Base-by-base conservation (phyloP, 2,888 invertebrate species). In the Acronicta psi region DNA sequence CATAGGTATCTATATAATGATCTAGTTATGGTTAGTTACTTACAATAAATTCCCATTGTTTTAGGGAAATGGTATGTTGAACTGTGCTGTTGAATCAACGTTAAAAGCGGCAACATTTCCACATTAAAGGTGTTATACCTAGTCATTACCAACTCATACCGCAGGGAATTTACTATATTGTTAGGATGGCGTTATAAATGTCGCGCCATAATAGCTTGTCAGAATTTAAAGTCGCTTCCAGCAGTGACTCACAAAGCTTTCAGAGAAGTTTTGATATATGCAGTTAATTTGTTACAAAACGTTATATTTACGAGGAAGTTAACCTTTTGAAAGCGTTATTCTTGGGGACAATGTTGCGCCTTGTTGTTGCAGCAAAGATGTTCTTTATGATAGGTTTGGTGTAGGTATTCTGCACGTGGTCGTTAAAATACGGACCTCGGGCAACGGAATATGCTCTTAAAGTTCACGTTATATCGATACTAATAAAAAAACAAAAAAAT, bases 341-440 rank as follows among this genome's bases (percentile, higher is more conserved):
- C 25, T 0, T 5, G 10, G 14, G 13, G 25, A 72, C 76, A 80
- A 77, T 77, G 83, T 80, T 75, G 63, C 38, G 9, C 13, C 29
- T 31, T 41, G 25, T 56, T 62, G 51, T 65, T 67, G 68, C 41
- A 43, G 52, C 55, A 52, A 58, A 55, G 54, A 61, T 54, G 43
- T 68, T 63, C 63, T 81, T 75, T 81, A 79, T 69, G 63, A 59
- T 41, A 54, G 68, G n/a, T n/a, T n/a, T n/a, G n/a, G n/a, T n/a
- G n/a, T n/a, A n/a, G n/a, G n/a, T n/a, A n/a, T n/a, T n/a, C 60
- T 46, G 63, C 59, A 60, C 59, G 61, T 34, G 66, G 57, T 73
- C 68, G 72, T 74, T 69, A 79, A 72, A 62, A 52, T 47, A 29
- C 45, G 14, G 13, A 45, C 34, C 38, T 25, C 11, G 10, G 38